Evolutionary conservation across 1,140 invertebrate genomes (phyloP).

Genomic region (Palaemon carinicauda): DNA sequence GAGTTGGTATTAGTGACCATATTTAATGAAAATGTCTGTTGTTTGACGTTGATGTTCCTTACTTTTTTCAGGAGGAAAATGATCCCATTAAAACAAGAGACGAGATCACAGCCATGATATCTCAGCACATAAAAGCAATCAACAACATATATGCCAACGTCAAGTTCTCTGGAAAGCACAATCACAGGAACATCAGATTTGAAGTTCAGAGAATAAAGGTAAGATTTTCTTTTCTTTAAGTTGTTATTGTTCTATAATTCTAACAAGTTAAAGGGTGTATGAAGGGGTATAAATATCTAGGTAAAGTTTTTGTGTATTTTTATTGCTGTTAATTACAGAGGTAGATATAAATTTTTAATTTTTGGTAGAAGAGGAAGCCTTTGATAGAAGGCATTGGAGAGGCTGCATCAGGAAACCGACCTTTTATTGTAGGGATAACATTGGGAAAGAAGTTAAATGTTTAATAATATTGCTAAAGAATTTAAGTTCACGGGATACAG

Average conservation of each 20-base stretch:
- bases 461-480: too few species aligned
- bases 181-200: slow-evolving; percentile 95
- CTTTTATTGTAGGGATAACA: too few species aligned
- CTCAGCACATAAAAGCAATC: slow-evolving; percentile 97
- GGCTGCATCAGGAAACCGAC: too few species aligned
- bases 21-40: not conserved
- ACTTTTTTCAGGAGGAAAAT: slow-evolving; percentile 61
- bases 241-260: not conserved
- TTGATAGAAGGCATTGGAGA: too few species aligned
- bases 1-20: not conserved
- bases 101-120: slow-evolving; percentile 96
- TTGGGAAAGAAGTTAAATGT: too few species aligned
- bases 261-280: not conserved
- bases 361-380: too few species aligned
- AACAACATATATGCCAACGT: slow-evolving; percentile 98
- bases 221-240: slow-evolving; percentile 56
- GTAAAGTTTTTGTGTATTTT: too few species aligned
- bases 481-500: too few species aligned
- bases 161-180: slow-evolving; percentile 82
- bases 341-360: too few species aligned
- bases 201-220: slow-evolving; percentile 97
- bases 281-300: not conserved
- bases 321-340: too few species aligned
- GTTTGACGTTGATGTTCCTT: not conserved
- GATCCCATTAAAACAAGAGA: slow-evolving; percentile 85